These are phyloP conservation scores for Eubucco bourcierii DNA, from an alignment of 2,113 vertebrate genomes.

Conservation along the genomic window DNA sequence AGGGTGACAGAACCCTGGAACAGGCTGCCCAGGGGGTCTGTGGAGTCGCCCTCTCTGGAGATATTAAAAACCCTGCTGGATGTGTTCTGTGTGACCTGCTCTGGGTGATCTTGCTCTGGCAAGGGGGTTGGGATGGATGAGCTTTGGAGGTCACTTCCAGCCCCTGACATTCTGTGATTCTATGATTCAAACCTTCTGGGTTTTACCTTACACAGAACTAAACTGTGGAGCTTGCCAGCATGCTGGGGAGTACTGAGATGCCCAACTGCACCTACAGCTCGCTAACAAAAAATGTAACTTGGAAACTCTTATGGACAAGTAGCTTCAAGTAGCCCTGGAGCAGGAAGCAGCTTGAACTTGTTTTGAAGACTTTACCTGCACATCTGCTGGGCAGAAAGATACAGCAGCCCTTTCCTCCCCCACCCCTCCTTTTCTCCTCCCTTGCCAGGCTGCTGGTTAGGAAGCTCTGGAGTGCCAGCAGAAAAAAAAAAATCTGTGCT, in stretches of 20 bases:
- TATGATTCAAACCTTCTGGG: not conserved
- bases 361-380: not conserved
- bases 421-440: not conserved
- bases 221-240: not conserved
- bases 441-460: not conserved
- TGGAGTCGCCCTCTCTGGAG: too few species aligned
- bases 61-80: too few species aligned
- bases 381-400: not conserved
- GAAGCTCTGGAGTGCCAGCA: not conserved
- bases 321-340: not conserved
- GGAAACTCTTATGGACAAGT: not conserved
- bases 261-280: not conserved
- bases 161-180: too few species aligned
- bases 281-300: not conserved
- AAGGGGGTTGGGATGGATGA: too few species aligned
- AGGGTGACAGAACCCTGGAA: too few species aligned
- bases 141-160: too few species aligned
- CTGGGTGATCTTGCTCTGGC: too few species aligned
- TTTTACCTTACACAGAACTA: not conserved
- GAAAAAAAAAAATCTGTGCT: not conserved
- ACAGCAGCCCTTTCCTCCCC: not conserved
- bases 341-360: not conserved
- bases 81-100: too few species aligned
- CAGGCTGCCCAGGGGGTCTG: too few species aligned
- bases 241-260: not conserved